phyloP scores from a whole-genome alignment of 2,113 vertebrate genomes.

The Malurus alboscapulatus region DNA sequence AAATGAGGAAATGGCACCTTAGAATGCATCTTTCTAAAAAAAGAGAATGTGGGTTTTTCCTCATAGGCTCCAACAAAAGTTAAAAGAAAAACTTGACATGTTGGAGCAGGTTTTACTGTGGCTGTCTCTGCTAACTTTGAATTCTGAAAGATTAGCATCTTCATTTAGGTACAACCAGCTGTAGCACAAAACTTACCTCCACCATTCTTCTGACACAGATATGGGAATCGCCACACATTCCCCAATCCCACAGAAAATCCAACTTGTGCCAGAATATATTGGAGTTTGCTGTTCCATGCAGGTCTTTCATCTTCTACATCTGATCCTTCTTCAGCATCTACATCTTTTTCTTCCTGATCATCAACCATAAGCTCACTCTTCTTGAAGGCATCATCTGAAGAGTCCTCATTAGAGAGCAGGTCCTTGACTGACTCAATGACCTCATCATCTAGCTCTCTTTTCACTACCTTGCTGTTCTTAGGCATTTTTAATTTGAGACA shows the following conservation, averaged over 20 bases:
- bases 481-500: slow-evolving; percentile 85
- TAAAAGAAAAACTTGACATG: background rate
- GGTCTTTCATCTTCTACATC: slow-evolving; percentile 88
- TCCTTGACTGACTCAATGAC: slow-evolving; percentile 95
- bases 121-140: background rate
- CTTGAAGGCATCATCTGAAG: slow-evolving; percentile 90
- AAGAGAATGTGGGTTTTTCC: background rate
- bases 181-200: slow-evolving; percentile 84
- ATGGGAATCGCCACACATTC: slow-evolving; percentile 98
- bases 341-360: slow-evolving; percentile 82
- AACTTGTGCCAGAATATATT: slow-evolving; percentile 97
- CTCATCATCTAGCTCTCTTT: slow-evolving; percentile 95
- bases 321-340: slow-evolving; percentile 81
- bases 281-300: slow-evolving; percentile 96
- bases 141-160: background rate
- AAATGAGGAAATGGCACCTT: background rate
- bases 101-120: background rate
- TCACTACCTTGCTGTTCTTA: slow-evolving; percentile 95
- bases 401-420: slow-evolving; percentile 95
- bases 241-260: slow-evolving; percentile 98
- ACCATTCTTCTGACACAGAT: slow-evolving; percentile 98
- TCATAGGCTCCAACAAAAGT: background rate
- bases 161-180: background rate
- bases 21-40: background rate
- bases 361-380: slow-evolving; percentile 88